Evolutionary conservation across 2,113 vertebrate species (phyloP).

Genomic region (Elgaria multicarinata): DNA sequence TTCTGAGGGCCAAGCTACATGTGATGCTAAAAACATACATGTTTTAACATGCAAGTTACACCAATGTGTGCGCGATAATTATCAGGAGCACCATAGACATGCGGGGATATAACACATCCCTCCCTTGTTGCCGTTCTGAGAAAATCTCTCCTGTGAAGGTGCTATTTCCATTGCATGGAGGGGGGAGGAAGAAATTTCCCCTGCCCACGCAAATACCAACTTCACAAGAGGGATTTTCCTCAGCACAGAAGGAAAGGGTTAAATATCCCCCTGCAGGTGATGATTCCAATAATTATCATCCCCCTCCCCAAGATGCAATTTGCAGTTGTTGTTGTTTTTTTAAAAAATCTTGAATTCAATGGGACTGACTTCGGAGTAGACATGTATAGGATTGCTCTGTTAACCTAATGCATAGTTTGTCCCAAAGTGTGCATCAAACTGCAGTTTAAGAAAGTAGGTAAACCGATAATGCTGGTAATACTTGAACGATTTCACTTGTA

Average conservation of each 20-base stretch:
- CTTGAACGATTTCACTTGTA: conserved; percentile 45
- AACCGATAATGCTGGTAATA: conserved; percentile 45
- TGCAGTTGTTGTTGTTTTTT: no score
- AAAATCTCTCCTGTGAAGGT: neutral
- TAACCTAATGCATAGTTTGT: neutral
- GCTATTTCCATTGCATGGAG: no score
- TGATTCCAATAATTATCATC: no score
- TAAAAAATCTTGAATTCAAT: neutral
- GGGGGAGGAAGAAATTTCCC: no score
- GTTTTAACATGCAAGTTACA: no score
- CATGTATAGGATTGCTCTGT: neutral
- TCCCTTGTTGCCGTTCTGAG: neutral
- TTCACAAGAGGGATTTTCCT: no score
- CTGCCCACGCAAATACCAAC: no score
- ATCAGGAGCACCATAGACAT: no score
- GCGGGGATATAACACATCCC: neutral
- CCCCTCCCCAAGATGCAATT: no score
- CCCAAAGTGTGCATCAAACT: neutral
- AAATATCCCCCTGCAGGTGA: no score
- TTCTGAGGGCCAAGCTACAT: neutral
- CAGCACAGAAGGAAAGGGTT: no score
- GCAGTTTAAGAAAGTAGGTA: conserved; percentile 12
- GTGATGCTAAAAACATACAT: no score
- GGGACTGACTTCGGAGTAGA: neutral
- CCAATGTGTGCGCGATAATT: neutral